Conservation (phyloP, 2,797 vertebrate species). For the Gymnothorax reevesii region DNA sequence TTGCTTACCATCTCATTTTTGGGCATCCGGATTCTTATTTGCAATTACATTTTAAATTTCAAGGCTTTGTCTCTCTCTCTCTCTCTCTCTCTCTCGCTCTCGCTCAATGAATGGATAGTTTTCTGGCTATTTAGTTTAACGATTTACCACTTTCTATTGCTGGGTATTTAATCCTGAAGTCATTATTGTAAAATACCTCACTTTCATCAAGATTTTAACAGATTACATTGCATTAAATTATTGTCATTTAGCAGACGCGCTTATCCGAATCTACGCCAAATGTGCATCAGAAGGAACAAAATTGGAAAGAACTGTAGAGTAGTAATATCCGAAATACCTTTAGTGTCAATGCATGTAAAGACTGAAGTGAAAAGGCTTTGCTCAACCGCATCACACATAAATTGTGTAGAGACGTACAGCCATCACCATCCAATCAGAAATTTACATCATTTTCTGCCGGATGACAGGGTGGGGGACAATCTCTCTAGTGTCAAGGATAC, state of each 20-base stretch:
- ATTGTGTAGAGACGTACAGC: neutral
- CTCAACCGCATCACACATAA: no score
- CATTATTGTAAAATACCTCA: neutral
- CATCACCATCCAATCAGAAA: neutral
- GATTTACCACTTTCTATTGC: neutral
- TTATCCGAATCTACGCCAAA: no score
- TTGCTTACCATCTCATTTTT: neutral
- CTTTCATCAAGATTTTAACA: neutral
- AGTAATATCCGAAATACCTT: no score
- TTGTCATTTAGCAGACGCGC: no score
- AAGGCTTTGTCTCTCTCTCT: neutral
- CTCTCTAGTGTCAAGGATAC: neutral
- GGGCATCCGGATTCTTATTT: neutral
- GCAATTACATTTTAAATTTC: neutral
- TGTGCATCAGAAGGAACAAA: no score
- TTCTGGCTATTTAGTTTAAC: conserved; percentile 38
- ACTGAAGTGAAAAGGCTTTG: no score
- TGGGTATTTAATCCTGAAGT: neutral
- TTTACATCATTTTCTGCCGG: neutral
- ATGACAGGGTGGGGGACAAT: neutral
- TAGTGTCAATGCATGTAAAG: no score
- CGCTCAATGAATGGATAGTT: conserved; percentile 50
- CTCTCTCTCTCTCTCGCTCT: neutral
- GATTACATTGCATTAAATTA: no score
- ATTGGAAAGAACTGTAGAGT: no score